Conservation (phyloP, 2,888 invertebrate genomes). For the Drosophila vallismaia region DNA sequence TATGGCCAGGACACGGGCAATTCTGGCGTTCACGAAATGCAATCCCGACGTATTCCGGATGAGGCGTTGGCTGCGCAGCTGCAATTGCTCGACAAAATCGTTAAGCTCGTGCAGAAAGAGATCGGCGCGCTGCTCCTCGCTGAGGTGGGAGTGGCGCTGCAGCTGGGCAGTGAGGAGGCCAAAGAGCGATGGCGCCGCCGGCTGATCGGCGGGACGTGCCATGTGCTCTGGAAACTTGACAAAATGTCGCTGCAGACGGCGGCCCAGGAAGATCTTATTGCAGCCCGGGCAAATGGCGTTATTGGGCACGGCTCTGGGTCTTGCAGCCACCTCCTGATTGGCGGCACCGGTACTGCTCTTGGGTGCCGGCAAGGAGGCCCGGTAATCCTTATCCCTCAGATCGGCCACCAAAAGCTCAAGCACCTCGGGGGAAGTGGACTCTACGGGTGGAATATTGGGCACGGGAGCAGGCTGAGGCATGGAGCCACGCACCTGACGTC, state of each 20-base stretch:
- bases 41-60: constrained; percentile 82
- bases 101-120: constrained; percentile 81
- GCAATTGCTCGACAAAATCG: constrained; percentile 82
- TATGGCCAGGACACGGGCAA: constrained; percentile 81
- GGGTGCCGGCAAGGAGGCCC: constrained; percentile 34
- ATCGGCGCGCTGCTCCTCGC: constrained; percentile 82
- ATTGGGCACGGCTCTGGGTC: constrained; percentile 65
- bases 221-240: constrained; percentile 81
- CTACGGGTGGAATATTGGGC: constrained; percentile 18
- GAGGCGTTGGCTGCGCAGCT: constrained; percentile 80
- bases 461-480: constrained; percentile 36
- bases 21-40: constrained; percentile 81
- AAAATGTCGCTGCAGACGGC: constrained; percentile 80
- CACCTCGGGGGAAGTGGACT: constrained; percentile 49
- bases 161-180: constrained; percentile 80
- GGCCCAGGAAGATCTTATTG: constrained; percentile 82
- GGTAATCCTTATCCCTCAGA: constrained; percentile 67
- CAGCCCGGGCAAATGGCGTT: constrained; percentile 81
- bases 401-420: constrained; percentile 72
- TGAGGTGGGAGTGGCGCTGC: constrained; percentile 71
- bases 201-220: constrained; percentile 31
- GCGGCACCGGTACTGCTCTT: background rate
- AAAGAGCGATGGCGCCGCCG: constrained; percentile 63
- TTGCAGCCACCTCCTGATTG: background rate
- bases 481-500: constrained; percentile 65